Conservation (phyloP, 2,113 vertebrate species). For the Chionodraco myersi region DNA sequence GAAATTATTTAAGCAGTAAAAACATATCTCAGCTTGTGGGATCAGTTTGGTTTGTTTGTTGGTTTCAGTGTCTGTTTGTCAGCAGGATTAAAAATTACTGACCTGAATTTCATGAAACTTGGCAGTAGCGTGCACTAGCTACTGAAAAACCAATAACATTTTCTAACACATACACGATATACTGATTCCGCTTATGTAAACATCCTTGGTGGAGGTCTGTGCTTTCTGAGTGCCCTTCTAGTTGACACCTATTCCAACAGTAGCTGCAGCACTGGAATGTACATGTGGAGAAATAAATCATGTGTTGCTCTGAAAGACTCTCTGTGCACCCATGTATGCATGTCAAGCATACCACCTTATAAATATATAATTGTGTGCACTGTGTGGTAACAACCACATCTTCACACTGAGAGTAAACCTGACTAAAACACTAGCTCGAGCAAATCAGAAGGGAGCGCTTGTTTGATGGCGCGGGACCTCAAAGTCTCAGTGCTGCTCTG, state of each 20-base stretch:
- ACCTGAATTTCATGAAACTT: too few species aligned
- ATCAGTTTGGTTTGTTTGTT: too few species aligned
- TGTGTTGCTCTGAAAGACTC: constrained; percentile 11
- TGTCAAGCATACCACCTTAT: background rate
- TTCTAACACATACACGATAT: too few species aligned
- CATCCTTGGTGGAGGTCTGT: too few species aligned
- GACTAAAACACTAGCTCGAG: constrained; percentile 20
- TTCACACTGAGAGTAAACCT: constrained; percentile 4
- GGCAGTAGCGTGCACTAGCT: too few species aligned
- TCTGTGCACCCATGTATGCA: constrained; percentile 19
- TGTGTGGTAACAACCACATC: background rate
- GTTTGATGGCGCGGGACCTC: constrained; percentile 32
- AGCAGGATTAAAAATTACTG: too few species aligned
- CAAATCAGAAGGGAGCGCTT: constrained; percentile 11
- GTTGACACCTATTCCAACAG: background rate
- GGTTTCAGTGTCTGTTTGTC: too few species aligned
- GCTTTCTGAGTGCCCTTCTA: too few species aligned
- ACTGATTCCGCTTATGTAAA: too few species aligned
- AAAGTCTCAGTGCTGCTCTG: constrained; percentile 18
- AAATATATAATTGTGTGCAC: constrained; percentile 12
- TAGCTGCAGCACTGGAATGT: background rate
- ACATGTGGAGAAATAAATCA: constrained; percentile 17
- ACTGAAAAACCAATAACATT: too few species aligned
- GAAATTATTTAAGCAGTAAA: too few species aligned
- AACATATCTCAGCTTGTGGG: too few species aligned